phyloP scores from a whole-genome alignment of 2,797 vertebrate species.

The Mormyrops boulengeri region DNA sequence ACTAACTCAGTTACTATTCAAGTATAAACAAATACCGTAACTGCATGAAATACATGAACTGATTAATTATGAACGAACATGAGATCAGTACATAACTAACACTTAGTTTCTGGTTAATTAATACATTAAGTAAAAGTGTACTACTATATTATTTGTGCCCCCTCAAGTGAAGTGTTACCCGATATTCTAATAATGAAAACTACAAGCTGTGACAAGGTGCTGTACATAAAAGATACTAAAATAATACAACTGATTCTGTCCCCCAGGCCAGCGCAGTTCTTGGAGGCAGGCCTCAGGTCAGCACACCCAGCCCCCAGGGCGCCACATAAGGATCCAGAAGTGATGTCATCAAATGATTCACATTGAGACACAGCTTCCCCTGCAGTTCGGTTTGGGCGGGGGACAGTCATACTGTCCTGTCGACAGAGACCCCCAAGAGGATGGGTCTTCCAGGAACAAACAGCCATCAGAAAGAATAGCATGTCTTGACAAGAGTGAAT shows the following conservation, averaged over 20 bases:
- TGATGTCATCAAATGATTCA: not conserved
- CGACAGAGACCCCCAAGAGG: not conserved
- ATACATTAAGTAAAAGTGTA: not conserved
- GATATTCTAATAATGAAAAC: not conserved
- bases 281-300: not conserved
- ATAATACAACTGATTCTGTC: not conserved
- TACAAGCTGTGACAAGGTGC: not conserved
- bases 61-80: not conserved
- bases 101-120: not conserved
- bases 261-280: not conserved
- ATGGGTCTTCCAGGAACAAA: not conserved
- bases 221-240: not conserved
- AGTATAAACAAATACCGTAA: not conserved
- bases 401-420: not conserved
- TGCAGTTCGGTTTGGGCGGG: not conserved
- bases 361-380: not conserved
- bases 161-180: not conserved
- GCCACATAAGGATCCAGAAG: not conserved
- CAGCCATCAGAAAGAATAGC: not conserved
- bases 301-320: not conserved
- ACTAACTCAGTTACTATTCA: not conserved
- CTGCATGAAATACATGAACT: not conserved
- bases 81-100: not conserved
- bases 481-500: not conserved
- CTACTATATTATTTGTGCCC: not conserved